These are phyloP conservation scores for Drosophila tani DNA, from an alignment of 1,140 invertebrate species.

Conservation along the genomic window DNA sequence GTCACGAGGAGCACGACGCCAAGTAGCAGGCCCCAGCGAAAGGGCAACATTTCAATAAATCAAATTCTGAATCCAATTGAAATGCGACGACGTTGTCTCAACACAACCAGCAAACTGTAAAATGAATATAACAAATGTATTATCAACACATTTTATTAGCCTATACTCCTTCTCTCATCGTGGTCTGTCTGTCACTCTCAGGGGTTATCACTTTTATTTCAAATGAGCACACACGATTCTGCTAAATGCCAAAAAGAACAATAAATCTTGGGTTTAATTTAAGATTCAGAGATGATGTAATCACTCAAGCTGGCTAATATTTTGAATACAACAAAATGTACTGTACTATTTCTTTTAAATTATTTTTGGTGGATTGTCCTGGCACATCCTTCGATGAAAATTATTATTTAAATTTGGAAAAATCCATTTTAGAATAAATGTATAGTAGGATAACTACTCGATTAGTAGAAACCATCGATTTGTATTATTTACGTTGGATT, in stretches of 20 bases:
- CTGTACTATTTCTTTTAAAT: background rate
- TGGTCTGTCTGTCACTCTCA: conserved; percentile 48
- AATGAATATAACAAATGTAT: conserved; percentile 47
- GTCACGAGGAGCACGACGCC: conserved; percentile 67
- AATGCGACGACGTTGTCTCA: conserved; percentile 47
- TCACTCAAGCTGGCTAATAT: conserved; percentile 11
- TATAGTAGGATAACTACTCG: too few species aligned
- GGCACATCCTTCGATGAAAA: background rate
- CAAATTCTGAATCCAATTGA: conserved; percentile 63
- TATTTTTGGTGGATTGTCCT: background rate
- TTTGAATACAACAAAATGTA: too few species aligned
- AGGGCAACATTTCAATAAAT: conserved; percentile 78
- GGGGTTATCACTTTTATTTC: conserved; percentile 68
- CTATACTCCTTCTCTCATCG: conserved; percentile 31
- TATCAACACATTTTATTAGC: conserved; percentile 67
- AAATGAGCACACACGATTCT: conserved; percentile 50
- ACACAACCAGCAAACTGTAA: conserved; percentile 64
- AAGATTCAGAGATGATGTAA: conserved; percentile 57
- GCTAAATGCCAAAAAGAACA: conserved; percentile 60
- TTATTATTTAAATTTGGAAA: background rate
- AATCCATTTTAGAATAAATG: background rate
- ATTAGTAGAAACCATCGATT: too few species aligned
- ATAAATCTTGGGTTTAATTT: conserved; percentile 39
- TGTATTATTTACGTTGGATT: background rate
- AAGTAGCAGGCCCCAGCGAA: conserved; percentile 78